Evolutionary conservation across 2,113 vertebrate genomes (phyloP), one percentile per base, ranked within the genome.

Genomic region (Condylura cristata): DNA sequence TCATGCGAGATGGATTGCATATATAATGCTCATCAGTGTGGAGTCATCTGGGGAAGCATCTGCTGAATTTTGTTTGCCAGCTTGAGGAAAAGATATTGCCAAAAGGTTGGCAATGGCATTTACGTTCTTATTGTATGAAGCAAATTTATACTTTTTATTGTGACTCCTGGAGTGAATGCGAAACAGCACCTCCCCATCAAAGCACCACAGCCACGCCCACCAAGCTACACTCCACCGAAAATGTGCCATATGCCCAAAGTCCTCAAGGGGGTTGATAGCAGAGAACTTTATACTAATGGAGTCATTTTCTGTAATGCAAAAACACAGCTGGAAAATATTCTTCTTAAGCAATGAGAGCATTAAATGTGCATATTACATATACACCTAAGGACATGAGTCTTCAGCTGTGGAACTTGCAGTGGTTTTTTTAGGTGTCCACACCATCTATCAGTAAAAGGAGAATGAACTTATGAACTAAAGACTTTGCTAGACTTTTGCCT

Each of bases 11-110:
- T 97, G 95, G 95, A 97, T 93, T 94, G 79, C 97, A 56, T 96
- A 94, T 94, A 96, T 98, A 97, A 96, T 90, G 94, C 96, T 97
- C 95, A 96, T 97, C 5, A 0, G 92, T 97, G 88, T 95, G 82
- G 91, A 96, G 94, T 97, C 95, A 95, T 98, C 91, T 97, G 88
- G 96, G 95, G 86, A 97, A 95, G 93, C 97, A 98, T 97, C 97
- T 98, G 97, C 96, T 97, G 90, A 97, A 94, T 97, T 97, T 96
- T 96, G 96, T 96, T 91, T 96, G 95, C 97, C 96, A 98, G 95
- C 90, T 96, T 97, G 95, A 96, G 92, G 94, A 97, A 96, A 85
- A 89, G 80, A 61, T 94, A 93, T 65, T 93, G 87, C 82, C 95
- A 97, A 98, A 95, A 97, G 76, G 79, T 96, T 96, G 93, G 96